Percentiles rank a stretch among this genome's conserved stretches.
phyloP scores from a whole-genome alignment of 1,140 invertebrate species.

The Cotesia chilonis region DNA sequence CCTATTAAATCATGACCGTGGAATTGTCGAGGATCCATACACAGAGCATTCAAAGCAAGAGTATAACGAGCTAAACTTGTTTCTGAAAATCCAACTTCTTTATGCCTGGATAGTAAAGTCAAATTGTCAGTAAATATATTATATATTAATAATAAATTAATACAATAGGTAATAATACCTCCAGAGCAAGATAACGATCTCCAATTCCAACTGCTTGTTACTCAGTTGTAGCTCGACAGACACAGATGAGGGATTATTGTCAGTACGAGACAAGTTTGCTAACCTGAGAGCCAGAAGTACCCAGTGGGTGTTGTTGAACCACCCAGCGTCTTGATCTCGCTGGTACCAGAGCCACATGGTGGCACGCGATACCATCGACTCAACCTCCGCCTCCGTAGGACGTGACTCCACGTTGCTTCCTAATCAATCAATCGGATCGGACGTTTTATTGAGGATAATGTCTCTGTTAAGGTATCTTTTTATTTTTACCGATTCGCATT shows the following conservation, averaged over 20 bases:
- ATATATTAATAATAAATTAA: neutral
- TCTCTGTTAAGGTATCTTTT: neutral
- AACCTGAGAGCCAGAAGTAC: conserved; percentile 72
- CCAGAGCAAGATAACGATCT: conserved; percentile 81
- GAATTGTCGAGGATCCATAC: conserved; percentile 83
- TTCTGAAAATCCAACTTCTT: conserved; percentile 77
- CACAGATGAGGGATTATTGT: conserved; percentile 63
- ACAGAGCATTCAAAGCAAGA: conserved; percentile 78
- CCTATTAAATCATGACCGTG: conserved; percentile 82
- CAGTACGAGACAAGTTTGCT: conserved; percentile 60
- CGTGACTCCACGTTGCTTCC: conserved; percentile 29
- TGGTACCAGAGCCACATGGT: conserved; percentile 74
- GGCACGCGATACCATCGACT: conserved; percentile 68
- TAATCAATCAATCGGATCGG: conserved; percentile 3
- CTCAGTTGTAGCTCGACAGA: conserved; percentile 78
- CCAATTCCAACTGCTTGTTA: conserved; percentile 83
- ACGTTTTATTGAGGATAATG: neutral
- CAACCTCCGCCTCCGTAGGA: conserved; percentile 45
- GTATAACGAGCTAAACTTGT: conserved; percentile 78
- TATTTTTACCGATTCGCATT: neutral
- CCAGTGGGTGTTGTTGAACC: conserved; percentile 79
- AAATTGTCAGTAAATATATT: conserved; percentile 1
- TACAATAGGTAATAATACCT: conserved; percentile 62
- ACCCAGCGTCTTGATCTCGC: conserved; percentile 76
- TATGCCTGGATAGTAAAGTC: conserved; percentile 65